Conservation (phyloP, 2,888 invertebrate genomes). For the Pecten maximus region DNA sequence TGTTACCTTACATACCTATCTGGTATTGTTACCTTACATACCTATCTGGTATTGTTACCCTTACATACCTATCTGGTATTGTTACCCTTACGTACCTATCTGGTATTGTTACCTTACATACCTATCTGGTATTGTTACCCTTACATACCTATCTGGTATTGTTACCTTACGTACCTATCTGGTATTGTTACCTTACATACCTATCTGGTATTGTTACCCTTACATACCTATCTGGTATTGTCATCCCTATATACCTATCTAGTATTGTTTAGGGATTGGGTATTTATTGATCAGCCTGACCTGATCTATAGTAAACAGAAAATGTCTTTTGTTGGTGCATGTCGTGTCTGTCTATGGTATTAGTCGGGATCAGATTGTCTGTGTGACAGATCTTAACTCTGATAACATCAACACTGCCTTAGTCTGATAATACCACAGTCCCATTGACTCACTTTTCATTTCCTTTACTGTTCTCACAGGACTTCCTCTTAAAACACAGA, state of each 20-base stretch:
- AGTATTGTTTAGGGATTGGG: not conserved
- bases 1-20: no score
- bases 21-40: not conserved
- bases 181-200: not conserved
- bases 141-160: not conserved
- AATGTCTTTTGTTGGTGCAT: not conserved
- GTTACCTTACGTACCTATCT: no score
- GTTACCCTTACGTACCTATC: not conserved
- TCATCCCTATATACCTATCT: not conserved
- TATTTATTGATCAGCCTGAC: not conserved
- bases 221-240: not conserved
- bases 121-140: no score
- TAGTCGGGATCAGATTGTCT: not conserved
- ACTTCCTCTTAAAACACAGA: not conserved
- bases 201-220: not conserved
- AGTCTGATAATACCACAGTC: not conserved
- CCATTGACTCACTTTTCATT: not conserved
- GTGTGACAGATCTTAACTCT: not conserved
- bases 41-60: not conserved
- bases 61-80: not conserved
- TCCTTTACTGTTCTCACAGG: not conserved
- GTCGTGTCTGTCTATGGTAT: not conserved
- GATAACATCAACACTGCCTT: not conserved
- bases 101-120: no score
- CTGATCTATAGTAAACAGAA: not conserved